These are phyloP conservation scores for Bombus soroeensis DNA, from an alignment of 1,140 invertebrate species.

Conservation along the genomic window DNA sequence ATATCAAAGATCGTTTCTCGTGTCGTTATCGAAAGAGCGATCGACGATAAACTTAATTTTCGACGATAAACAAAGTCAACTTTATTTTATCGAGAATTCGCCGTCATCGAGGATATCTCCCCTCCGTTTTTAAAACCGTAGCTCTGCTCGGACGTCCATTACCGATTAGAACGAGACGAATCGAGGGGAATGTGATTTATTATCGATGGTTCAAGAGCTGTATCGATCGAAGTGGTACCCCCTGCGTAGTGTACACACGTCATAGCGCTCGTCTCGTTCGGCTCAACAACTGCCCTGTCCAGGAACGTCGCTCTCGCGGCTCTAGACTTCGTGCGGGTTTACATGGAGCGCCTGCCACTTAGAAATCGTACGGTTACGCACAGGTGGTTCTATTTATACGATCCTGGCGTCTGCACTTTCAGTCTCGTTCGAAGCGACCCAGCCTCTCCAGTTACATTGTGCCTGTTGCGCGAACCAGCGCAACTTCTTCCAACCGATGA, in stretches of 20 bases:
- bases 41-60: neutral
- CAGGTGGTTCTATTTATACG: constrained; percentile 22
- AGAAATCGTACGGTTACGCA: constrained; percentile 18
- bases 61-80: neutral
- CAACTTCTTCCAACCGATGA: neutral
- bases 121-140: constrained; percentile 18
- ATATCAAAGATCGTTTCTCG: neutral
- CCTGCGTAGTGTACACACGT: constrained; percentile 69
- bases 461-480: neutral
- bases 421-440: neutral
- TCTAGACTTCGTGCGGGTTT: constrained; percentile 21
- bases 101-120: too few species aligned
- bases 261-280: constrained; percentile 53
- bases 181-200: constrained; percentile 65
- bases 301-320: constrained; percentile 31
- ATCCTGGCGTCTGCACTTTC: constrained; percentile 5
- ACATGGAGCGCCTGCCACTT: neutral
- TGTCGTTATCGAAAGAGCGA: neutral
- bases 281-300: constrained; percentile 44
- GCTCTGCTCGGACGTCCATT: constrained; percentile 13
- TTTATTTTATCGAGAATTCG: neutral
- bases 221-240: constrained; percentile 42
- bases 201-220: constrained; percentile 36
- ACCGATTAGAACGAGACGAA: constrained; percentile 43
- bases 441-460: constrained; percentile 12